These are phyloP conservation scores for Seriola quinqueradiata DNA, from an alignment of 2,113 vertebrate species.

Conservation along the genomic window DNA sequence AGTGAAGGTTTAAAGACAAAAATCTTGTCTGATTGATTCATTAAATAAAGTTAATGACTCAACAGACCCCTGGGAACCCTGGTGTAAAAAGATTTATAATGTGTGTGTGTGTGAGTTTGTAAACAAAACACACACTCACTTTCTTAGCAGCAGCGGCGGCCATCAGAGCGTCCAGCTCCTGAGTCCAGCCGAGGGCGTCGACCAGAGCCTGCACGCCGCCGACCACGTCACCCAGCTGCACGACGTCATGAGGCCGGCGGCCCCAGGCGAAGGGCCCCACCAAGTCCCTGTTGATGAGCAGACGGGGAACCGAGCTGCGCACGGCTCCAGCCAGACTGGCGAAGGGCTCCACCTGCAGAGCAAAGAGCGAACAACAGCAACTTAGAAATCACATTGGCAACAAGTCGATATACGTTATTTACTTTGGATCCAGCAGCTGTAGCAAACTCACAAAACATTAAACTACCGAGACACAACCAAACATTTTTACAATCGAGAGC, in stretches of 20 bases:
- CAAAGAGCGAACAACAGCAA: background rate
- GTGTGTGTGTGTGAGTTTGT: too few relatives aligned
- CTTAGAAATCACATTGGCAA: background rate
- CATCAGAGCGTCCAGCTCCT: slow-evolving; percentile 86
- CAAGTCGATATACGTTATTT: background rate
- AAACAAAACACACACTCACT: slow-evolving; percentile 65
- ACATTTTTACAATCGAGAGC: too few relatives aligned
- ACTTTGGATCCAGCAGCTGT: too few relatives aligned
- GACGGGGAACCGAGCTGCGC: slow-evolving; percentile 85
- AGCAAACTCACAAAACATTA: too few relatives aligned
- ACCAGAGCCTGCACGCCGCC: slow-evolving; percentile 85
- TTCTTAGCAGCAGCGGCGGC: slow-evolving; percentile 66
- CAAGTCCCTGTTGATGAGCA: slow-evolving; percentile 92
- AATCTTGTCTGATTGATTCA: too few relatives aligned
- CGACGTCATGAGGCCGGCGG: slow-evolving; percentile 82
- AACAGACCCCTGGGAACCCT: too few relatives aligned
- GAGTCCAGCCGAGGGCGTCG: slow-evolving; percentile 88
- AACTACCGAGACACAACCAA: too few relatives aligned
- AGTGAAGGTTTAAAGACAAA: too few relatives aligned
- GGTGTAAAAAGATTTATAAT: background rate
- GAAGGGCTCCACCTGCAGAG: slow-evolving; percentile 93
- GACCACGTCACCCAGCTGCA: slow-evolving; percentile 91
- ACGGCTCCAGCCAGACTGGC: slow-evolving; percentile 90
- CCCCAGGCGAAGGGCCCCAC: slow-evolving; percentile 88
- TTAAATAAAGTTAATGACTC: too few relatives aligned